phyloP scores from a whole-genome alignment of 2,888 invertebrate species.

The Phaedon cochleariae region DNA sequence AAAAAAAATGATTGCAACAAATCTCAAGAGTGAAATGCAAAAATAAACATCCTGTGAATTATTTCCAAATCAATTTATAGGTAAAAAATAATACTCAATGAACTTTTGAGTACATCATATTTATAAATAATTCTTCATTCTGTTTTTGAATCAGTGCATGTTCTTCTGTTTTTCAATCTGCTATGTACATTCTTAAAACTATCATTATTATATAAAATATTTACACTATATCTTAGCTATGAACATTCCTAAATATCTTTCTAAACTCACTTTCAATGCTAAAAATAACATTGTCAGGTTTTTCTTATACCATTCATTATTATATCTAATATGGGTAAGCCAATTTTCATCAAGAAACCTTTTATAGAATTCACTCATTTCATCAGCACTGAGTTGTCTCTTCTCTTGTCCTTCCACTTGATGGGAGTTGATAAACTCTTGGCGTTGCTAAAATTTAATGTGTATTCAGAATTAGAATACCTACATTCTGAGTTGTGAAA shows the following conservation, averaged over 20 bases:
- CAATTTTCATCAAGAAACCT: conserved; percentile 84
- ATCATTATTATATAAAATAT: not conserved
- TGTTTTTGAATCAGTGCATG: too few relatives aligned
- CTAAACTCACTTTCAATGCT: conserved; percentile 69
- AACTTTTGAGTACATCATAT: too few relatives aligned
- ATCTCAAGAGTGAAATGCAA: too few relatives aligned
- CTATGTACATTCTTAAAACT: not conserved
- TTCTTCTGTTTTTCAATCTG: not conserved
- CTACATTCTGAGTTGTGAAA: too few relatives aligned
- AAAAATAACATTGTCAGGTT: conserved; percentile 74
- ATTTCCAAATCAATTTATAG: too few relatives aligned
- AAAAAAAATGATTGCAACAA: too few relatives aligned
- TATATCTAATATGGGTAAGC: conserved; percentile 78
- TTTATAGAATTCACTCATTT: conserved; percentile 91
- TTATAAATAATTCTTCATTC: too few relatives aligned
- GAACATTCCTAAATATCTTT: conserved; percentile 42
- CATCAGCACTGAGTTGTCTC: conserved; percentile 75
- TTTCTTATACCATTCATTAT: conserved; percentile 83
- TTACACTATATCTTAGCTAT: conserved; percentile 12
- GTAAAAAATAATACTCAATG: too few relatives aligned
- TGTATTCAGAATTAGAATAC: too few relatives aligned
- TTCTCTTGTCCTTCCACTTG: conserved; percentile 55
- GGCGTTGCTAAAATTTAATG: conserved; percentile 66
- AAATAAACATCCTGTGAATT: too few relatives aligned
- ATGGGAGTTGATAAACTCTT: conserved; percentile 63